Evolutionary conservation across 2,113 vertebrate species (phyloP).

Genomic region (Ramphastos sulfuratus): DNA sequence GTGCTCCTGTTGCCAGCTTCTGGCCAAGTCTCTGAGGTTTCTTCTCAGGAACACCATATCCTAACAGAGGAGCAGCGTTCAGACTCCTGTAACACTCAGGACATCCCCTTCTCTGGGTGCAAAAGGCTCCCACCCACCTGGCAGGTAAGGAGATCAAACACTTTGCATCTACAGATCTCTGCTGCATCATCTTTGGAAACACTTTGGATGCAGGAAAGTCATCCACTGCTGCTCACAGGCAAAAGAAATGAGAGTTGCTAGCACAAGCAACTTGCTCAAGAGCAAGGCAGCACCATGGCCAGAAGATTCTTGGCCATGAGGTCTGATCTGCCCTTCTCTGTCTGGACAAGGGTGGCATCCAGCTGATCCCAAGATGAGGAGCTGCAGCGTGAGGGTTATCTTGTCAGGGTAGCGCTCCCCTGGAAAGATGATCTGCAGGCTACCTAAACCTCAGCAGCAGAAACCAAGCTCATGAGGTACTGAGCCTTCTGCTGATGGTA

Average conservation of each 20-base stretch:
- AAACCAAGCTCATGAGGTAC: background rate
- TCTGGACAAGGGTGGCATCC: background rate
- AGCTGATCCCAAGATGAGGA: background rate
- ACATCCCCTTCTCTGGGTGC: background rate
- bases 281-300: background rate
- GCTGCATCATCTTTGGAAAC: conserved; percentile 7
- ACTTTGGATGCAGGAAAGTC: background rate
- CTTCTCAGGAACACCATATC: background rate
- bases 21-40: background rate
- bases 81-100: rapidly evolving
- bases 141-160: background rate
- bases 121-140: background rate
- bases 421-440: background rate
- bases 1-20: background rate
- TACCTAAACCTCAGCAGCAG: background rate
- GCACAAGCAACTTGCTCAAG: background rate
- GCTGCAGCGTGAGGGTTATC: background rate
- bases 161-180: background rate
- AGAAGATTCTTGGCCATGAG: background rate
- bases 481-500: background rate
- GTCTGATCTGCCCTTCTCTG: background rate
- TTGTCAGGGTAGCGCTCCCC: background rate
- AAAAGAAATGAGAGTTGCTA: background rate
- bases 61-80: background rate
- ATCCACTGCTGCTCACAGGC: background rate